Evolutionary conservation across 2,888 invertebrate species (phyloP).

Genomic region (Thecocarcelia acutangulata): DNA sequence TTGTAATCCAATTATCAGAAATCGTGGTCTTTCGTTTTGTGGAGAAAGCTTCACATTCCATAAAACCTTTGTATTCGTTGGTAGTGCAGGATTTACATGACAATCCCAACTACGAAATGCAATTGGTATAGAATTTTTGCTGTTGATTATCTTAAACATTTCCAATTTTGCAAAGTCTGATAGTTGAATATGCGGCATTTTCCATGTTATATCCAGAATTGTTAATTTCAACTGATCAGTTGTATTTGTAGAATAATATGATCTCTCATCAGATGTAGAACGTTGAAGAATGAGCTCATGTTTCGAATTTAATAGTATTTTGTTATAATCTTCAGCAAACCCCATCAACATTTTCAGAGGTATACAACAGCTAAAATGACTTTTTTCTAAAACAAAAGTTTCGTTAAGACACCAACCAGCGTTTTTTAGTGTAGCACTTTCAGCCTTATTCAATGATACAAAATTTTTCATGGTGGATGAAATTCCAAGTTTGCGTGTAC

Average conservation of each 20-base stretch:
- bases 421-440: constrained; percentile 10
- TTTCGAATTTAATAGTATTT: constrained; percentile 9
- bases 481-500: constrained; percentile 10
- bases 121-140: constrained; percentile 9
- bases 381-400: constrained; percentile 20
- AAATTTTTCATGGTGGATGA: constrained; percentile 7
- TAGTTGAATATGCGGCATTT: constrained; percentile 24
- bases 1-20: constrained; percentile 28
- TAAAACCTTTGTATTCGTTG: no score
- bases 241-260: no score
- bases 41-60: no score
- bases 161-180: constrained; percentile 44
- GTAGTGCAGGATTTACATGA: not conserved
- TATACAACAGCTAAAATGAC: constrained; percentile 3
- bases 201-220: constrained; percentile 11
- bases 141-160: constrained; percentile 11
- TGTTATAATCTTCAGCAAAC: not conserved
- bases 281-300: constrained; percentile 22
- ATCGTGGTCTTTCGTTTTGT: constrained; percentile 37
- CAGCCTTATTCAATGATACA: constrained; percentile 9
- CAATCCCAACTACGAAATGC: constrained; percentile 11
- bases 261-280: constrained; percentile 24
- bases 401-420: constrained; percentile 9
- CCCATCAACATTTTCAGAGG: no score
- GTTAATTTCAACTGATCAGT: constrained; percentile 19